Evolutionary conservation across 2,888 invertebrate genomes (phyloP), one percentile per base, ranked within the genome.

Genomic region (Hetaerina titia): DNA sequence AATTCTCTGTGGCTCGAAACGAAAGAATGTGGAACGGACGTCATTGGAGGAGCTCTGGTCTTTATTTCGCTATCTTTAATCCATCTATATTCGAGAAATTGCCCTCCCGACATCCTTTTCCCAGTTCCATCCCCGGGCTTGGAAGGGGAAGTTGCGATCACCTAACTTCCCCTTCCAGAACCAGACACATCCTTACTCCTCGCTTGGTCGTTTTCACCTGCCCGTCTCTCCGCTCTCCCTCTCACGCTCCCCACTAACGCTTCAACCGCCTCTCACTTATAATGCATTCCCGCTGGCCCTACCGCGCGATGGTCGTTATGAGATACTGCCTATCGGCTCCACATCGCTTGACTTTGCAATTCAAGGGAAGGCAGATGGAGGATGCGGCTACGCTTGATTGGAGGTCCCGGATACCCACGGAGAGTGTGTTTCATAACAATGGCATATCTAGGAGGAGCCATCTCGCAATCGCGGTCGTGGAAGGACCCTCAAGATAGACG

Each of bases 221-320:
- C 22, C n/a, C n/a, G 7, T 5, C n/a, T 22, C 22, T 88, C 5
- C 81, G 0, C 81, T 31, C n/a, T n/a, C 81, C 2, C 81, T 15
- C 88, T 45, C 88, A 7, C 1, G 69, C 69, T 69, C 56, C 15
- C 58, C 58, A 89, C 31, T 45, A 7, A 57, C 89, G 56, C 56
- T 45, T 45, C 57, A 57, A 89, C 22, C 22, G 2, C 69, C 90
- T 64, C 31, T 45, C 64, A 64, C 64, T 45, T 64, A 90, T n/a
- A 90, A 90, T 92, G 92, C 92, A 56, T 69, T 31, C 69, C 69
- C 92, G 45, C 64, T 19, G 63, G 7, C 25, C 25, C 6, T 25
- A 45, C n/a, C 5, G 92, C 22, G 17, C 63, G 92, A 64, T 64
- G 56, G 92, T 56, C 64, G 22, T 69, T 92, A 90, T 90, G 90